Evolutionary conservation across 2,797 vertebrate genomes (phyloP), one percentile per base, ranked within the genome.

Genomic region (Mustela erminea): DNA sequence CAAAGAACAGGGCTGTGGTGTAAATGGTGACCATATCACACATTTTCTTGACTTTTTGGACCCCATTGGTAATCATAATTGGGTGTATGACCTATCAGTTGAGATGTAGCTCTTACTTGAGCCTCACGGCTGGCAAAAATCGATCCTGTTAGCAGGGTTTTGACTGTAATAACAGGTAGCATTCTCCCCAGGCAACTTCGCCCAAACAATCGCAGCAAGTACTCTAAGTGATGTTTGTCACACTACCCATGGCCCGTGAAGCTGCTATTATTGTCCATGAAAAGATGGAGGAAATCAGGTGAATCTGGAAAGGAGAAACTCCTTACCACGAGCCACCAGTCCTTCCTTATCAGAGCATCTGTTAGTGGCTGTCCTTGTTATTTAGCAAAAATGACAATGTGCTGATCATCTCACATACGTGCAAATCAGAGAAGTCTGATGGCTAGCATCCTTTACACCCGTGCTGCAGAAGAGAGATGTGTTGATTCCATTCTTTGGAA

Each of bases 71-170:
- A 82, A 80, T 86, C 82, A 15, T 74, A 86, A 75, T 10, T 56
- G 38, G 7, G 17, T 72, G 8, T 15, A 23, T 21, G 62, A 78
- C 46, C 58, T 38, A 23, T 87, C 78, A 70, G 12, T 62, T 87
- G 23, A 80, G n/a, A 66, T 41, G 11, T 9, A 32, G 18, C 52
- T 93, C 95, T 90, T 21, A 41, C 23, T 81, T 94, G n/a, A 77
- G 38, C 17, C 41, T 92, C 58, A 14, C 58, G 94, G 52, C 72
- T 13, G 4, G 18, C 62, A 93, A 87, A 92, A 96, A 66, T 49
- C 15, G 35, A 52, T 75, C 56, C 87, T 92, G 93, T 95, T 97
- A 96, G 93, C n/a, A 68, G n/a, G 13, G 1, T 58, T 97, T 96
- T 92, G 52, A 68, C n/a, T 83, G 7, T 89, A 97, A 95, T 56